Evolutionary conservation across 2,113 vertebrate species (phyloP).

Genomic region (Leucoraja erinaceus): DNA sequence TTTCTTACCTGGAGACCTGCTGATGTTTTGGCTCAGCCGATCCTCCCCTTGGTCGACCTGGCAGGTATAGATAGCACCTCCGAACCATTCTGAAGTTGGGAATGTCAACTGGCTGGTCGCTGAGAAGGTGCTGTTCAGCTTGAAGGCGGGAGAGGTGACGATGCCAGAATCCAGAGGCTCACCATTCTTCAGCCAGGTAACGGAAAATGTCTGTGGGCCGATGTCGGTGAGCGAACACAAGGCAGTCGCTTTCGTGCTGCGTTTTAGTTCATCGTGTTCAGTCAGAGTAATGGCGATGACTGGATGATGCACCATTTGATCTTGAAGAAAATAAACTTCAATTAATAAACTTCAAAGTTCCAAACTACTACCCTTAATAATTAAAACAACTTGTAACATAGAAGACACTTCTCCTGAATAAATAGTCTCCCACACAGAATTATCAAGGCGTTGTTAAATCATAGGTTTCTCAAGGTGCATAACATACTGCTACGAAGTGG

Average conservation of each 20-base stretch:
- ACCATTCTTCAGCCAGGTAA: conserved; percentile 51
- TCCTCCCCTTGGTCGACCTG: neutral
- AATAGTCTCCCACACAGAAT: no score
- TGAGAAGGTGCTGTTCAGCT: conserved; percentile 9
- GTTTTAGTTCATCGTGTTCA: conserved; percentile 34
- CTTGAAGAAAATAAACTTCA: conserved; percentile 40
- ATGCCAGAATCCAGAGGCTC: neutral
- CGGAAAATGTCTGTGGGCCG: conserved; percentile 42
- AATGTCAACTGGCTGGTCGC: conserved; percentile 50
- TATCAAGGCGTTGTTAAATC: no score
- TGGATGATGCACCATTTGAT: neutral
- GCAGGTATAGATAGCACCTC: neutral
- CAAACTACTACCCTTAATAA: no score
- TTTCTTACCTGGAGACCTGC: neutral
- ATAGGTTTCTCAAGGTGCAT: no score
- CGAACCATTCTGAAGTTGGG: accelerated
- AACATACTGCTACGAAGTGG: no score
- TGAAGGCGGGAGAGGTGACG: neutral
- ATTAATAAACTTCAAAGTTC: no score
- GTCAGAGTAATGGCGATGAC: conserved; percentile 43
- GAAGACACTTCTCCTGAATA: no score
- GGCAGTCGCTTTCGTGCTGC: conserved; percentile 37
- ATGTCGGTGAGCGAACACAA: conserved; percentile 56
- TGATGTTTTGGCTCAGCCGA: neutral
- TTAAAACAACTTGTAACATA: no score